These are phyloP conservation scores for Sebastes kiyomatsui DNA, from an alignment of 2,797 vertebrate species.

Conservation along the genomic window DNA sequence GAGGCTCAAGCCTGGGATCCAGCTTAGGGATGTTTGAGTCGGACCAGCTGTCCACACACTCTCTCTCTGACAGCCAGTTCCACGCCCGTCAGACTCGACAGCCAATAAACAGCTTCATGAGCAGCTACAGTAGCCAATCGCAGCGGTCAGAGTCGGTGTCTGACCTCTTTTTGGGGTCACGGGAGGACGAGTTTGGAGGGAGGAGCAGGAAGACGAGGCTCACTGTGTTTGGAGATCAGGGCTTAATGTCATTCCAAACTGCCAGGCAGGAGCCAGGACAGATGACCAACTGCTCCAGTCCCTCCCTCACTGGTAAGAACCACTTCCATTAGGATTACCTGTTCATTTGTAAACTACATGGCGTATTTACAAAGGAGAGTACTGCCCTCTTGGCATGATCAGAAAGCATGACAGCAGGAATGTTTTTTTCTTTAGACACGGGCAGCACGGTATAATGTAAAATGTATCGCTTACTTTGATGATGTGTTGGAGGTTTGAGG, in stretches of 20 bases:
- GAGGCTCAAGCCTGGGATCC: conserved; percentile 80
- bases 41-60: conserved; percentile 90
- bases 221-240: conserved; percentile 93
- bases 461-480: conserved; percentile 23
- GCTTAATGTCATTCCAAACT: conserved; percentile 91
- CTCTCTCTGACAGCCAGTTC: conserved; percentile 91
- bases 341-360: conserved; percentile 1
- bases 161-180: conserved; percentile 87
- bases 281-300: conserved; percentile 83
- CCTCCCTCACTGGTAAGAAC: conserved; percentile 88
- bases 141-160: conserved; percentile 78
- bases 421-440: not conserved
- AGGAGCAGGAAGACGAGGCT: conserved; percentile 89
- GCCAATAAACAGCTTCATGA: conserved; percentile 86
- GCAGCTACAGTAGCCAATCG: conserved; percentile 89
- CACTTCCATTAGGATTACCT: conserved; percentile 9
- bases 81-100: conserved; percentile 89
- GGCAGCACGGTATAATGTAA: not conserved
- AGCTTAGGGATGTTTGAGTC: conserved; percentile 86
- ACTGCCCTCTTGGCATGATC: not conserved
- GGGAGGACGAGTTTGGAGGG: conserved; percentile 83
- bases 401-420: conserved; percentile 1
- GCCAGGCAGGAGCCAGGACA: conserved; percentile 85
- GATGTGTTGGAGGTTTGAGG: conserved; percentile 36
- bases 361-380: not conserved